A percentile compares a stretch with the other conserved stretches of the same genome.
Conservation (phyloP, 2,113 vertebrate genomes). For the Sylvilagus bachmani region DNA sequence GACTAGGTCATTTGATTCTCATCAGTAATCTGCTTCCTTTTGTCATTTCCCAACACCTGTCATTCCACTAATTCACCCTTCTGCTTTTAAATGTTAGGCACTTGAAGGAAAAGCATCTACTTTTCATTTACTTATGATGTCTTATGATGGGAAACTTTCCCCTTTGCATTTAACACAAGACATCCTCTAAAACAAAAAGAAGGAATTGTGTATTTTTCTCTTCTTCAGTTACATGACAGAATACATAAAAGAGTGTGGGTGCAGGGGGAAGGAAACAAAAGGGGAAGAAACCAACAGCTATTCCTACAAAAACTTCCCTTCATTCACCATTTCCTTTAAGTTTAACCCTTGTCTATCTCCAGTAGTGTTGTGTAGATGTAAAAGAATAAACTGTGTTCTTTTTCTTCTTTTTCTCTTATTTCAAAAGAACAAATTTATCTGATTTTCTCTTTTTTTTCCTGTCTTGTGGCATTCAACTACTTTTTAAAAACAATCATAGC, state of each 20-base stretch:
- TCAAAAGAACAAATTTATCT: neutral
- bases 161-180: constrained; percentile 33
- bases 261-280: neutral
- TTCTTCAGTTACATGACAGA: neutral
- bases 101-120: constrained; percentile 7
- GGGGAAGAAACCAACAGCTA: neutral
- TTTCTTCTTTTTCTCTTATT: neutral
- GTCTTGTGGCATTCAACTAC: neutral
- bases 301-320: neutral
- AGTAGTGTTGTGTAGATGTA: neutral
- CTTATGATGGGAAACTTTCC: constrained; percentile 42
- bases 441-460: neutral
- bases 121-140: constrained; percentile 14
- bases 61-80: constrained; percentile 15
- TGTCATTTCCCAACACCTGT: constrained; percentile 60
- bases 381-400: neutral
- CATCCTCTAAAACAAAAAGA: neutral
- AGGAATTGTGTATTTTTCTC: neutral
- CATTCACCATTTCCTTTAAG: neutral
- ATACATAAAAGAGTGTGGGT: neutral
- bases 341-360: neutral
- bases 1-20: constrained; percentile 69
- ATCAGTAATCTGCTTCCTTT: constrained; percentile 76
- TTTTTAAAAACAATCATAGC: neutral
- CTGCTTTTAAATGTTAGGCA: constrained; percentile 66